Evolutionary conservation across 2,888 invertebrate genomes (phyloP), one percentile per base, ranked within the genome.

Genomic region (Lampropteryx suffumata): DNA sequence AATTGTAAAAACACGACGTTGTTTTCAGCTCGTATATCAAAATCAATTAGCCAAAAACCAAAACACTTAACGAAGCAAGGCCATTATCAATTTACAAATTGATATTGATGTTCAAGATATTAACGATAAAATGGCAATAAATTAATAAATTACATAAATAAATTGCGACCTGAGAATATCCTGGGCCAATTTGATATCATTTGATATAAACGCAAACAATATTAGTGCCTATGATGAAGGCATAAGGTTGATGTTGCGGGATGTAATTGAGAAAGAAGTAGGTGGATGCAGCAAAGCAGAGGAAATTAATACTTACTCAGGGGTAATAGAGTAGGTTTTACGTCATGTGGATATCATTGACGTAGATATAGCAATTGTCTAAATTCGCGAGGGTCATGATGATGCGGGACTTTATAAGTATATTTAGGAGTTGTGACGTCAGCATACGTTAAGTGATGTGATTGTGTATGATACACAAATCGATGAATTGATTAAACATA

Each of bases 331-430:
- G 14, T 14, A 39, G 10, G 26, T n/a, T 37, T 12, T 28, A 12
- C 7, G 9, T 4, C 17, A 21, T n/a, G 11, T 37, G 7, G 24
- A 7, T 24, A 7, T 29, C 24, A 36, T 40, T 39, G 50, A 46
- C 49, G 44, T 26, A 32, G 34, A 12, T 40, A 48, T 26, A 40
- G 27, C 49, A 55, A 50, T 57, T 48, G 48, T 41, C 14, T 36
- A 13, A 47, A 44, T 52, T 52, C n/a, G 40, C 52, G 5, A 41
- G 50, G 46, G 44, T 44, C 52, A 41, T 33, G 30, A 33, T 10
- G 27, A 29, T 33, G 21, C 13, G 30, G 40, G 40, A 43, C 35
- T 35, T 41, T 13, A 12, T 17, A 37, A 29, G 28, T 44, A 29
- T 17, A 43, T 34, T 21, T 24, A 11, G 34, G 6, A 36, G 17